phyloP scores from a whole-genome alignment of 2,797 vertebrate species.

The Malacoctenus gilli region DNA sequence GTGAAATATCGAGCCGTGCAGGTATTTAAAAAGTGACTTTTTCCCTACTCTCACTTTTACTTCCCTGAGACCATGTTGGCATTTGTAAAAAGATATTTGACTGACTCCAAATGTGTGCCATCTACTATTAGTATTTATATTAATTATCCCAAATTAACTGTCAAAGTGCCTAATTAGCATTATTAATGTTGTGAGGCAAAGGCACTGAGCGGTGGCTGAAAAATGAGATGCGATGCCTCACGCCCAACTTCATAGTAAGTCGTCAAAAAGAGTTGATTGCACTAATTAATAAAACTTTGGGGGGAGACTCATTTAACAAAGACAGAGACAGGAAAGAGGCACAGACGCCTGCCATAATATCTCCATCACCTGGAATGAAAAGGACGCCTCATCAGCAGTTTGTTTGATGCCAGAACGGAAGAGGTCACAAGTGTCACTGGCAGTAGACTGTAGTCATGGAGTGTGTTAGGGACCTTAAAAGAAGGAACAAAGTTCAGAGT shows the following conservation, averaged over 20 bases:
- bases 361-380: conserved; percentile 3
- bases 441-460: conserved; percentile 7
- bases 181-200: conserved; percentile 80
- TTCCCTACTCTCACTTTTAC: too few relatives aligned
- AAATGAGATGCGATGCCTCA: conserved; percentile 73
- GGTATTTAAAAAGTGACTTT: conserved; percentile 47
- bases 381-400: conserved; percentile 1
- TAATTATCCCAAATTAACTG: conserved; percentile 84
- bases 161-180: conserved; percentile 82
- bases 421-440: conserved; percentile 1
- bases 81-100: conserved; percentile 28
- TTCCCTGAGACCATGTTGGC: conserved; percentile 17
- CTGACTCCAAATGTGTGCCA: conserved; percentile 58
- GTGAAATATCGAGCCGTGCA: conserved; percentile 62
- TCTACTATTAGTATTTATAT: conserved; percentile 85
- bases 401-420: too few relatives aligned
- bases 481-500: too few relatives aligned
- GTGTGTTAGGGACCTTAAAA: too few relatives aligned
- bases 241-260: conserved; percentile 71
- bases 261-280: conserved; percentile 79
- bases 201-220: conserved; percentile 73
- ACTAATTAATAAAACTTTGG: conserved; percentile 77
- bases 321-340: conserved; percentile 16
- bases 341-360: conserved; percentile 23
- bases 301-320: conserved; percentile 56